Evolutionary conservation across 2,113 vertebrate species (phyloP).

Genomic region (Mesoclemmys tuberculata): DNA sequence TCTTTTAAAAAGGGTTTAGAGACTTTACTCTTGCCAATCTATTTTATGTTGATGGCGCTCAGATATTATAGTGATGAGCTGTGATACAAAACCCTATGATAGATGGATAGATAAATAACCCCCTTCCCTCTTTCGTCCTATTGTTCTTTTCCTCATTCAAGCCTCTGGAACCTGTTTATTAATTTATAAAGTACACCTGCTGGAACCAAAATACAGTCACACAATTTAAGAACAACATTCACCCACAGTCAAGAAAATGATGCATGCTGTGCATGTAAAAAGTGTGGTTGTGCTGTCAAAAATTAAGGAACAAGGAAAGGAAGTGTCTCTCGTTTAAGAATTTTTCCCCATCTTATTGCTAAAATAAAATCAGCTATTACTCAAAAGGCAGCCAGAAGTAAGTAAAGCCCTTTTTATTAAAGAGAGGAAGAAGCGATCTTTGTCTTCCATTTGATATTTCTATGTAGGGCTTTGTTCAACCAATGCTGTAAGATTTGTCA

Average conservation of each 20-base stretch:
- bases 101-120: neutral
- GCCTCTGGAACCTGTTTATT: neutral
- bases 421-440: slow-evolving; percentile 40
- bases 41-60: neutral
- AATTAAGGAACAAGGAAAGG: neutral
- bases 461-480: slow-evolving; percentile 22
- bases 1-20: neutral
- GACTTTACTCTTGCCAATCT: neutral
- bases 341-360: neutral
- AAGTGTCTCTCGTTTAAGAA: neutral
- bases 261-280: neutral
- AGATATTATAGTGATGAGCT: neutral
- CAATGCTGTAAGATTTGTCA: neutral
- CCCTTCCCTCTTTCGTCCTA: neutral
- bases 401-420: slow-evolving; percentile 32
- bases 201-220: neutral
- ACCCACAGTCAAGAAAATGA: neutral
- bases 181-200: neutral
- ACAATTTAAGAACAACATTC: neutral
- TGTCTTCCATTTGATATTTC: slow-evolving; percentile 37
- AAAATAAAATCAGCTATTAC: slow-evolving; percentile 47
- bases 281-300: neutral
- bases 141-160: neutral
- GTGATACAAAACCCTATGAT: neutral
- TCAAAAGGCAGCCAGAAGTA: slow-evolving; percentile 39